These are phyloP conservation scores for Eremobia ochroleuca DNA, from an alignment of 2,888 invertebrate species.

Conservation along the genomic window DNA sequence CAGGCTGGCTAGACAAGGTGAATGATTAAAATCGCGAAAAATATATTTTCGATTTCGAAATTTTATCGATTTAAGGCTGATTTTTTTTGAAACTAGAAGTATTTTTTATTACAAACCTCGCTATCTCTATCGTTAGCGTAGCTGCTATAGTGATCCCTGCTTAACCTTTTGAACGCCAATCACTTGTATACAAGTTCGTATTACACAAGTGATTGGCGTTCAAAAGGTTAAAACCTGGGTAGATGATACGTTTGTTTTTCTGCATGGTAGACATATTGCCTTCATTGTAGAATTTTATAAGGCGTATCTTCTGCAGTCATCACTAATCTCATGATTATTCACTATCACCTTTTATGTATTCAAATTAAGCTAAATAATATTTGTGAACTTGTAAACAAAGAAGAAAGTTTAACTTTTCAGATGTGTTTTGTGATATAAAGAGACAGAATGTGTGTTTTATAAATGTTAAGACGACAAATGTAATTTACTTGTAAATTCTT, in stretches of 20 bases:
- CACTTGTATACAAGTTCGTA: too few relatives aligned
- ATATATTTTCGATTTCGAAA: neutral
- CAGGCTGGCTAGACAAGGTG: neutral
- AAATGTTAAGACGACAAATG: slow-evolving; percentile 17
- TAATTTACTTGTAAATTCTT: slow-evolving; percentile 39
- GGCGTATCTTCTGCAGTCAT: slow-evolving; percentile 48
- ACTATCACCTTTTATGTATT: slow-evolving; percentile 24
- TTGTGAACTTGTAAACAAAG: slow-evolving; percentile 36
- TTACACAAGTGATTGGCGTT: too few relatives aligned
- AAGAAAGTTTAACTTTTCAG: slow-evolving; percentile 30
- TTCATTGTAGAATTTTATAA: slow-evolving; percentile 15
- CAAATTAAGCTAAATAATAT: slow-evolving; percentile 22
- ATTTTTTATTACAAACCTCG: slow-evolving; percentile 8
- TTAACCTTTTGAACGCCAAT: too few relatives aligned
- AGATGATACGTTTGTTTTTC: slow-evolving; percentile 9
- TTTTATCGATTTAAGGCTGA: slow-evolving; percentile 36
- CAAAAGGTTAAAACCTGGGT: too few relatives aligned
- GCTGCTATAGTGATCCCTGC: slow-evolving; percentile 13
- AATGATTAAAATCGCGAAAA: slow-evolving; percentile 6
- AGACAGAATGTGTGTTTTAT: slow-evolving; percentile 24
- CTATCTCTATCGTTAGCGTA: slow-evolving; percentile 3
- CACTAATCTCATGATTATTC: slow-evolving; percentile 1
- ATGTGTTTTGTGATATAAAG: slow-evolving; percentile 22
- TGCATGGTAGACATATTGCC: slow-evolving; percentile 34
- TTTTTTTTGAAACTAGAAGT: slow-evolving; percentile 23